Base-by-base conservation (phyloP, 2,888 invertebrate species). In the Leuctra nigra region DNA sequence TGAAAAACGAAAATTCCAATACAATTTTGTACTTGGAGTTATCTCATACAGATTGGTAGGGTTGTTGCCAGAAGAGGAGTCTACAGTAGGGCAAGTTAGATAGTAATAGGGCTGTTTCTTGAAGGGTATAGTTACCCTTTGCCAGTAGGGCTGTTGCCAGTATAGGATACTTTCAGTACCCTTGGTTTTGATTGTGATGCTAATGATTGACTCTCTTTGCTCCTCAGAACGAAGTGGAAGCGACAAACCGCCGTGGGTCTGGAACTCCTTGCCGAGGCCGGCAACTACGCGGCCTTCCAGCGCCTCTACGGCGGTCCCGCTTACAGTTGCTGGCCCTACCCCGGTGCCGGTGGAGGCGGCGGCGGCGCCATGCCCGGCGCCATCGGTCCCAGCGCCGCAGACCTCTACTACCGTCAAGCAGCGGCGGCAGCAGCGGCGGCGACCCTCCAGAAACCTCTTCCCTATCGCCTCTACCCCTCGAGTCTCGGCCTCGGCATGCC, bases 161-260 rank as follows among this genome's bases (percentile, higher is more conserved):
- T n/a, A n/a, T n/a, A n/a, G n/a, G n/a, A n/a, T n/a, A n/a, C n/a
- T n/a, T n/a, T n/a, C n/a, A n/a, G n/a, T n/a, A n/a, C n/a, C n/a
- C n/a, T n/a, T n/a, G n/a, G n/a, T n/a, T n/a, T n/a, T n/a, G n/a
- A n/a, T n/a, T n/a, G n/a, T n/a, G n/a, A n/a, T n/a, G n/a, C n/a
- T 11, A 11, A 41, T 41, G 18, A 18, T 14, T 20, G 20, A 14
- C 29, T 29, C 29, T 29, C 29, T 29, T 11, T 29, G 7, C n/a
- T n/a, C n/a, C n/a, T n/a, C 82, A 93, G 94, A 73, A 98, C 98
- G 71, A 98, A 98, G 78, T 99, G 98, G 98, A 98, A 98, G 75
- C 84, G 98, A 1, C 98, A 98, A 73, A 96, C 98, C 14, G 95
- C 98, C 0, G 98, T 98, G 2, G 97, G 98, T 0, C 74, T 97